Evolutionary conservation across 2,797 vertebrate species (phyloP).

Genomic region (Pristis pectinata): DNA sequence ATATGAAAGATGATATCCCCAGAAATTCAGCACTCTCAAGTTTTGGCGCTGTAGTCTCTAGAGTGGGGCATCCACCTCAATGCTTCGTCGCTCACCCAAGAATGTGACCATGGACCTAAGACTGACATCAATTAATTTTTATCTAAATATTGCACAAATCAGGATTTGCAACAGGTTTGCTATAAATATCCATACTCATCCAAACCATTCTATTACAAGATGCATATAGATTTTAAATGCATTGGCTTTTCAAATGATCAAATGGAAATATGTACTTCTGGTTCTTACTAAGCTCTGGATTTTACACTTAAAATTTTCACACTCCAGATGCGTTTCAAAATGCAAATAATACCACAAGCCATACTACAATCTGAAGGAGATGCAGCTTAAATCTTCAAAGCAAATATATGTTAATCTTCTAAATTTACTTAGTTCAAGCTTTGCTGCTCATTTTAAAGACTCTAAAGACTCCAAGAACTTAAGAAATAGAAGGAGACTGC

Average conservation of each 20-base stretch:
- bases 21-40: no score
- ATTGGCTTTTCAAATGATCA: neutral
- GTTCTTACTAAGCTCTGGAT: neutral
- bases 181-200: neutral
- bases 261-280: neutral
- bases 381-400: slow-evolving; percentile 15
- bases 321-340: neutral
- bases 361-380: neutral
- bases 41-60: no score
- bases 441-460: neutral
- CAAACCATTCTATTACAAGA: neutral
- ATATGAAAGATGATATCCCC: no score
- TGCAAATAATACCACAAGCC: neutral
- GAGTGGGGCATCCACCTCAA: neutral
- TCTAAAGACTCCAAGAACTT: neutral
- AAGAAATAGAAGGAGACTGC: no score
- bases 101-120: neutral
- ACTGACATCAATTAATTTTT: neutral
- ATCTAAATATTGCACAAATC: neutral
- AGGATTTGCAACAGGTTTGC: neutral
- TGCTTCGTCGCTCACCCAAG: neutral
- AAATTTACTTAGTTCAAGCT: slow-evolving; percentile 1
- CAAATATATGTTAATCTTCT: neutral
- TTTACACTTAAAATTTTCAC: neutral
- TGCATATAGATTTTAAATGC: no score